Base-by-base conservation (phyloP, 2,113 vertebrate genomes). In the Rissa tridactyla region DNA sequence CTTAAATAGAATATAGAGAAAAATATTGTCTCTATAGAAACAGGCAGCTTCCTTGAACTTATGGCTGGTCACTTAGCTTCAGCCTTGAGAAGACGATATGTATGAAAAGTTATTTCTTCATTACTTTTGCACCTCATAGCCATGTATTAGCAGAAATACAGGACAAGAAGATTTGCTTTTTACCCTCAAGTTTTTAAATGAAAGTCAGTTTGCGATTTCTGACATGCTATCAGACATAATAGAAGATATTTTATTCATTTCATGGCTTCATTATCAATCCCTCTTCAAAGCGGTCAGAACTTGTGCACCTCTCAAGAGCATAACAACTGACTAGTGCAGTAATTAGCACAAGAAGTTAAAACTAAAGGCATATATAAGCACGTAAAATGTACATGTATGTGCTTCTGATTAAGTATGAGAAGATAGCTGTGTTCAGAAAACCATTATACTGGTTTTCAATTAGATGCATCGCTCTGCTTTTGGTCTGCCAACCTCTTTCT, bases 201-300 rank as follows among this genome's bases (percentile, higher is more conserved):
- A 27, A 85, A 88, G 52, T 42, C 42, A 71, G 60, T 47, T 61
- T 44, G 22, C 30, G 52, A 57, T 60, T 58, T 55, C 34, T 20
- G 61, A 84, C 75, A 71, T 23, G 27, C 51, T 54, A 27, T 49
- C 79, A 87, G 76, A 80, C 44, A 62, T 55, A 71, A 96, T 22
- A 92, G 93, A 97, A 91, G 92, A 80, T 96, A 73, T 89, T 97
- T 97, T 84, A 94, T 96, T 97, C 77, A 90, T 95, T 87, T 65
- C 29, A 32, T 75, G 57, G 58, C 55, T 94, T 96, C 78, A 54
- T 95, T 96, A 96, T 57, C 57, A 69, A 86, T 86, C 82, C 82
- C 52, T 88, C 73, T 92, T 78, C 77, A 89, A 96, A 94, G 52
- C 38, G 52, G 38, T 38, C 70, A 80, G 70, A 44, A 70, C 75